These are phyloP conservation scores for Chrysochloris asiatica DNA, from an alignment of 2,113 vertebrate genomes.

Conservation along the genomic window DNA sequence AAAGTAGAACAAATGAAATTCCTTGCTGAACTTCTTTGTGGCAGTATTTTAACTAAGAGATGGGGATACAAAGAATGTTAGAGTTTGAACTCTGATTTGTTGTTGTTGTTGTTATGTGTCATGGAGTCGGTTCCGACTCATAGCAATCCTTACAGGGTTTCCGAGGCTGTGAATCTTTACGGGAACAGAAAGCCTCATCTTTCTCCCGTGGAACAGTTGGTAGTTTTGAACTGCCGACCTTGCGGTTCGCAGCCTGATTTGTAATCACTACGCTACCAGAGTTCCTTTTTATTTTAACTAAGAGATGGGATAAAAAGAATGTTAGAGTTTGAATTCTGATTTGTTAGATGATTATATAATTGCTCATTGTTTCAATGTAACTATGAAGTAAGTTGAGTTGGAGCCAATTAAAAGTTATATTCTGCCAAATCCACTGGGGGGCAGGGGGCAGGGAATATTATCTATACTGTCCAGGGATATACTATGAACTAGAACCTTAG, in stretches of 20 bases:
- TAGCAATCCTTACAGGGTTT: too few relatives aligned
- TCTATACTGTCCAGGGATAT: background rate
- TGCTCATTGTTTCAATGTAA: conserved; percentile 21
- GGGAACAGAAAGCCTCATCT: too few relatives aligned
- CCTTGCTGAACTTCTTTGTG: background rate
- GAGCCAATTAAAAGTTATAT: conserved; percentile 15
- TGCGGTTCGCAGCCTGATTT: too few relatives aligned
- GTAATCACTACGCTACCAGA: too few relatives aligned
- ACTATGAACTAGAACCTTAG: conserved; percentile 23
- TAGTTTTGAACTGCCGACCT: too few relatives aligned
- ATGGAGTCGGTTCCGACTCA: too few relatives aligned
- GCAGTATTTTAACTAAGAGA: conserved; percentile 42
- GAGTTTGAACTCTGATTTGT: background rate
- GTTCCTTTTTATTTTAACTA: conserved; percentile 39
- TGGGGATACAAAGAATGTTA: background rate
- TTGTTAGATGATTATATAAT: conserved; percentile 47
- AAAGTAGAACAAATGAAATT: too few relatives aligned
- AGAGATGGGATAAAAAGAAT: background rate
- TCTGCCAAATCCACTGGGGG: conserved; percentile 36
- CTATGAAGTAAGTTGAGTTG: conserved; percentile 33
- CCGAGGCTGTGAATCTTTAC: too few relatives aligned
- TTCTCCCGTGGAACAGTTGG: too few relatives aligned
- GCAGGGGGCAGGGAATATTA: too few relatives aligned
- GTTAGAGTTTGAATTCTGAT: background rate
- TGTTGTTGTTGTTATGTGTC: too few relatives aligned